Evolutionary conservation across 2,113 vertebrate species (phyloP).

Genomic region (Cyrtonyx montezumae): DNA sequence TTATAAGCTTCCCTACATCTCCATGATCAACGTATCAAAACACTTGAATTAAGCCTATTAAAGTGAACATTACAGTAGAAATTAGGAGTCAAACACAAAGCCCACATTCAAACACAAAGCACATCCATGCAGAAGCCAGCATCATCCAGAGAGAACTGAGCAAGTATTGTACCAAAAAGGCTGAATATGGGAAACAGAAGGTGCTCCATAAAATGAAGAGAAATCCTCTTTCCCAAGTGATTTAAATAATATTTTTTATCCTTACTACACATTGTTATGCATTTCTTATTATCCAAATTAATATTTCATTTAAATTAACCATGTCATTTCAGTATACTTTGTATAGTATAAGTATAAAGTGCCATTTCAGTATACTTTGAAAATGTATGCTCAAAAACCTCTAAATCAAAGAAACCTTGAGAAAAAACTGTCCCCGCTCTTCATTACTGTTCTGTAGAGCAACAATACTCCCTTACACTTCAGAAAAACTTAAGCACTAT

Average conservation of each 20-base stretch:
- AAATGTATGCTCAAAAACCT: not conserved
- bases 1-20: not conserved
- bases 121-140: not conserved
- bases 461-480: not conserved
- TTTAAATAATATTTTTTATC: not conserved
- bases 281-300: not conserved
- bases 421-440: not conserved
- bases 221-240: not conserved
- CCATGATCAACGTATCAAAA: not conserved
- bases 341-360: too few relatives aligned
- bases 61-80: not conserved
- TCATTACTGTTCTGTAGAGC: not conserved
- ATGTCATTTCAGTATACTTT: not conserved
- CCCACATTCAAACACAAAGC: rapidly evolving
- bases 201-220: not conserved
- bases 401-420: not conserved
- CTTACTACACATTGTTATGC: not conserved
- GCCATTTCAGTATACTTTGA: not conserved
- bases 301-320: not conserved
- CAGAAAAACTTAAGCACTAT: not conserved
- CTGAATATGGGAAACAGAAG: not conserved
- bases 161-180: not conserved
- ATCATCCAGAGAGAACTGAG: not conserved
- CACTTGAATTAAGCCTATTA: not conserved
- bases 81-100: not conserved